These are phyloP conservation scores for Drosophila sulfurigaster DNA, from an alignment of 1,140 invertebrate species.

Conservation along the genomic window DNA sequence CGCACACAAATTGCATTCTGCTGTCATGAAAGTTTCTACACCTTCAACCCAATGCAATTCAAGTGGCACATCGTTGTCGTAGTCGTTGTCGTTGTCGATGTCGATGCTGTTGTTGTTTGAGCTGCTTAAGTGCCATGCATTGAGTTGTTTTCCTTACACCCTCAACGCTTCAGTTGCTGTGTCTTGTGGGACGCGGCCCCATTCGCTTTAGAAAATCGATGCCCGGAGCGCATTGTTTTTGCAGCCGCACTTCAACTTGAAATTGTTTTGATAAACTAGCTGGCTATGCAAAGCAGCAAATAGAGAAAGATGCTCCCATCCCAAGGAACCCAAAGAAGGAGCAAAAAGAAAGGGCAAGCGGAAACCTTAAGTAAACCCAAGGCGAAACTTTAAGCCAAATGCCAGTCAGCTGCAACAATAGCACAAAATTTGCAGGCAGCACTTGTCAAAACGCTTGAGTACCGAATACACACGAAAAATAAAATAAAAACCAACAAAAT, in stretches of 20 bases:
- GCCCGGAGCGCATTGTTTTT: slow-evolving; percentile 72
- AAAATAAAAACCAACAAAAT: background rate
- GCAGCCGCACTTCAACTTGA: slow-evolving; percentile 78
- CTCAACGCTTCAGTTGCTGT: background rate
- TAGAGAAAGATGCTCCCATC: background rate
- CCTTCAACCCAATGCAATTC: slow-evolving; percentile 68
- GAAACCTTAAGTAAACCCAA: slow-evolving; percentile 22
- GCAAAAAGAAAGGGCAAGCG: slow-evolving; percentile 11
- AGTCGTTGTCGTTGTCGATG: slow-evolving; percentile 29
- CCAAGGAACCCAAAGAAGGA: background rate
- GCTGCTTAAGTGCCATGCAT: slow-evolving; percentile 79
- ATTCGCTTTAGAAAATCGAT: slow-evolving; percentile 71
- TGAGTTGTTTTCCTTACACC: slow-evolving; percentile 68
- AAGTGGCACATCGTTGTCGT: slow-evolving; percentile 38
- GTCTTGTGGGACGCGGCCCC: background rate
- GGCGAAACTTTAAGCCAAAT: slow-evolving; percentile 72
- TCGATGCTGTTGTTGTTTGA: slow-evolving; percentile 41
- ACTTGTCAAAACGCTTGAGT: slow-evolving; percentile 62
- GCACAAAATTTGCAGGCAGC: slow-evolving; percentile 53
- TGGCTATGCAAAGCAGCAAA: slow-evolving; percentile 63
- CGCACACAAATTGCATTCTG: slow-evolving; percentile 70
- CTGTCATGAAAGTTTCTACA: slow-evolving; percentile 70
- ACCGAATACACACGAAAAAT: slow-evolving; percentile 19
- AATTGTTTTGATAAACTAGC: slow-evolving; percentile 79
- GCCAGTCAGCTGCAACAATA: slow-evolving; percentile 54